Evolutionary conservation across 1,140 invertebrate species (phyloP).

Genomic region (Patella vulgata): DNA sequence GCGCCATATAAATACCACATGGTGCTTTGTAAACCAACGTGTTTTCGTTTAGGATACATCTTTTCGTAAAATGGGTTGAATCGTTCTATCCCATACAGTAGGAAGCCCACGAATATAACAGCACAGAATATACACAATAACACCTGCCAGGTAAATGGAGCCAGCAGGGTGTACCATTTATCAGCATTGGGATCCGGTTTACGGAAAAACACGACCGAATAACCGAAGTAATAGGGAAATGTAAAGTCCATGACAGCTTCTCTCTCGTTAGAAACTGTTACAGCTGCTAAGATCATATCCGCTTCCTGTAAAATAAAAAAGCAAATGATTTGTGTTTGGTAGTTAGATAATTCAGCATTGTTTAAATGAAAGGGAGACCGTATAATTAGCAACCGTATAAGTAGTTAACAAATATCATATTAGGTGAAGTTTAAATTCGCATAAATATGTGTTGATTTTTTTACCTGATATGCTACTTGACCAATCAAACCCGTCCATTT

Average conservation of each 20-base stretch:
- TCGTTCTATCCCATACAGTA: too few species aligned
- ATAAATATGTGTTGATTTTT: too few species aligned
- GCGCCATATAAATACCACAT: too few species aligned
- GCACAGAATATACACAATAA: slow-evolving; percentile 4
- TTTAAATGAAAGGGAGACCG: not conserved
- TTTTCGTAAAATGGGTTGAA: too few species aligned
- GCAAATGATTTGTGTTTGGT: not conserved
- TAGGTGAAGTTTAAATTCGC: too few species aligned
- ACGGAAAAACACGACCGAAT: slow-evolving; percentile 73
- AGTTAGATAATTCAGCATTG: not conserved
- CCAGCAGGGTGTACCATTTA: slow-evolving; percentile 1
- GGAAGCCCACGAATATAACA: too few species aligned
- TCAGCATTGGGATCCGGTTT: not conserved
- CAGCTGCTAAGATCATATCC: slow-evolving; percentile 6
- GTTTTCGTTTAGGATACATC: too few species aligned
- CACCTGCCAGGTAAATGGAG: slow-evolving; percentile 1
- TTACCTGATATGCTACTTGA: slow-evolving; percentile 1
- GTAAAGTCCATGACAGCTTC: slow-evolving; percentile 55
- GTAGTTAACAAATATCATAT: too few species aligned
- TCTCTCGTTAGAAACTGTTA: not conserved
- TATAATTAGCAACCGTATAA: not conserved
- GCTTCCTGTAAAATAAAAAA: slow-evolving; percentile 7
- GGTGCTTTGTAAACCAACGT: too few species aligned
- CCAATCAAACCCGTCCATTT: slow-evolving; percentile 14
- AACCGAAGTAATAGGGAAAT: slow-evolving; percentile 84